phyloP scores from a whole-genome alignment of 2,113 vertebrate species.

The Anseranas semipalmata region DNA sequence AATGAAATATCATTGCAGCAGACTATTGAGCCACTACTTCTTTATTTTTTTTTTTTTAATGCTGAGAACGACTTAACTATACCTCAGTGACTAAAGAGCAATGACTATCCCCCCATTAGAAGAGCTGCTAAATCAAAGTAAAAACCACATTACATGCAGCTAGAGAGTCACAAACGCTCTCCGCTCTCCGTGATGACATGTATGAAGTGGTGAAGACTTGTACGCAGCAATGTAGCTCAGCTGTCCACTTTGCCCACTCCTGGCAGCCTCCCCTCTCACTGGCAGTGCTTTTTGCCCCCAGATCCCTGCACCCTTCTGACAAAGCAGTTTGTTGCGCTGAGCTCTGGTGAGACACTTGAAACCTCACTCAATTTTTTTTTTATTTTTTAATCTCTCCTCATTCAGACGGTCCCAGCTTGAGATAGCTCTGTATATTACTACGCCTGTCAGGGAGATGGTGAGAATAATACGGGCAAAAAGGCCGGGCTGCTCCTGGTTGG shows the following conservation, averaged over 20 bases:
- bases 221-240: rapidly evolving
- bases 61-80: not conserved
- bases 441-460: constrained; percentile 23
- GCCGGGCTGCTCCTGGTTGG: not conserved
- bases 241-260: not conserved
- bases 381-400: not conserved
- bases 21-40: not conserved
- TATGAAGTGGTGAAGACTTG: rapidly evolving
- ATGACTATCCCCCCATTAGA: not conserved
- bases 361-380: not conserved
- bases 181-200: not conserved
- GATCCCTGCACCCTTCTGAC: not conserved
- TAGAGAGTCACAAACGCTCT: not conserved
- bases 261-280: not conserved
- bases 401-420: constrained; percentile 30
- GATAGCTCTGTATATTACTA: constrained; percentile 8
- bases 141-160: not conserved
- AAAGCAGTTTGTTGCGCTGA: not conserved
- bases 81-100: not conserved
- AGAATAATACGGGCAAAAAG: constrained; percentile 1
- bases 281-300: not conserved
- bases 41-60: not conserved
- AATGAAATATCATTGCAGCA: not conserved
- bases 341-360: not conserved
- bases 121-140: not conserved